phyloP scores from a whole-genome alignment of 1,140 invertebrate genomes.

The Andricus grossulariae region DNA sequence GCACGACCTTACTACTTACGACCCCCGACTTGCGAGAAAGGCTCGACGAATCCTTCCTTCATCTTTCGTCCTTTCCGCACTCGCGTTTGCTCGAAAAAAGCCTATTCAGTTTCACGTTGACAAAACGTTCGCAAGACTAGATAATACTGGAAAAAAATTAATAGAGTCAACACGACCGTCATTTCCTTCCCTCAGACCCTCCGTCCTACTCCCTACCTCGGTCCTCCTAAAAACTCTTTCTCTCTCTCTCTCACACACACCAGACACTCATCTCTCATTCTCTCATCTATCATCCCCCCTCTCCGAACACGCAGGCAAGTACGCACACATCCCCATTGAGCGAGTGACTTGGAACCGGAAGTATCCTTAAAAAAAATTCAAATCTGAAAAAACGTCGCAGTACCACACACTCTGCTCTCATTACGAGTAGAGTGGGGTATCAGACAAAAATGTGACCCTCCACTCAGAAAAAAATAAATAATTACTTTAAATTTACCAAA shows the following conservation, averaged over 20 bases:
- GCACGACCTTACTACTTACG: too few species aligned
- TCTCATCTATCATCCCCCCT: conserved; percentile 13
- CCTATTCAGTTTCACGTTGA: conserved; percentile 61
- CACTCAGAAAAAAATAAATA: too few species aligned
- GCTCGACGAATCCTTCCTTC: conserved; percentile 35
- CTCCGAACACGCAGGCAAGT: conserved; percentile 13
- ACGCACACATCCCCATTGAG: conserved; percentile 20
- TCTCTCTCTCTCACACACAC: conserved; percentile 31
- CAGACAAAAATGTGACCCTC: neutral
- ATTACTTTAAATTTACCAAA: too few species aligned
- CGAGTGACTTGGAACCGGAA: conserved; percentile 3
- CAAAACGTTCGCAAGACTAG: conserved; percentile 74
- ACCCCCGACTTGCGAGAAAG: conserved; percentile 10
- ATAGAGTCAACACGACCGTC: conserved; percentile 66
- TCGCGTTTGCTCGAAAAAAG: conserved; percentile 46
- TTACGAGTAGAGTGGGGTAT: conserved; percentile 25
- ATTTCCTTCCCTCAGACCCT: conserved; percentile 23
- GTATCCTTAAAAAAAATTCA: neutral
- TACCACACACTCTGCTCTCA: conserved; percentile 27
- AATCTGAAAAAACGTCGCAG: neutral
- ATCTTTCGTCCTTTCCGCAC: conserved; percentile 41
- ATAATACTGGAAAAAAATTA: conserved; percentile 75
- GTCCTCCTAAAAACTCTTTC: conserved; percentile 29
- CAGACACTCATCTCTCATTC: conserved; percentile 20
- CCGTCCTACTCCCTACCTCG: conserved; percentile 30